Conservation (phyloP, 2,888 invertebrate species). For the Dolomedes plantarius region DNA sequence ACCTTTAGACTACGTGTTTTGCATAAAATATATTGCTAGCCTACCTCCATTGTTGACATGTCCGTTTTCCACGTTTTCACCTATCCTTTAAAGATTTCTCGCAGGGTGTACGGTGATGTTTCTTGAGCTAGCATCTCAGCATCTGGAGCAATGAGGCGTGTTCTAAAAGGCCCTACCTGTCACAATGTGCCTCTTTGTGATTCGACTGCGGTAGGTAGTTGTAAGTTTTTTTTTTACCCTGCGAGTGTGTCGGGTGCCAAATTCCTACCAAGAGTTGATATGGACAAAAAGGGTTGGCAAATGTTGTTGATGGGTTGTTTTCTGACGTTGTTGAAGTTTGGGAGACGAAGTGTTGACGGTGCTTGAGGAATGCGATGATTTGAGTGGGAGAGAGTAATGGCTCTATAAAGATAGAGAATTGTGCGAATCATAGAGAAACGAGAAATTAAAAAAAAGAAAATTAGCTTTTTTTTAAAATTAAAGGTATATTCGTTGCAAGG, state of each 20-base stretch:
- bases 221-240: neutral
- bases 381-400: neutral
- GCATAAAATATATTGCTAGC: neutral
- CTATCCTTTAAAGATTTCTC: neutral
- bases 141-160: slow-evolving; percentile 11
- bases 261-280: neutral
- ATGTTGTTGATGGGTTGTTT: neutral
- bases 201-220: slow-evolving; percentile 2
- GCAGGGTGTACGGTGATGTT: neutral
- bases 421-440: too few relatives aligned
- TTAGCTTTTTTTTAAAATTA: too few relatives aligned
- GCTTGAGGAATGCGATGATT: neutral
- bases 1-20: too few relatives aligned
- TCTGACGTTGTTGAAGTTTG: neutral
- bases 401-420: neutral
- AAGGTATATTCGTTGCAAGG: too few relatives aligned
- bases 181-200: slow-evolving; percentile 12
- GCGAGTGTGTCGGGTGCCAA: neutral
- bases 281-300: slow-evolving; percentile 1
- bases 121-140: neutral
- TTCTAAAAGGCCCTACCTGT: neutral
- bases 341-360: neutral
- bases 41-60: neutral
- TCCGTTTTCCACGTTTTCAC: neutral
- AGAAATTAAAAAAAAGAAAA: too few relatives aligned